Evolutionary conservation across 2,888 invertebrate species (phyloP), one percentile per base, ranked within the genome.

Genomic region (Venusia cambrica): DNA sequence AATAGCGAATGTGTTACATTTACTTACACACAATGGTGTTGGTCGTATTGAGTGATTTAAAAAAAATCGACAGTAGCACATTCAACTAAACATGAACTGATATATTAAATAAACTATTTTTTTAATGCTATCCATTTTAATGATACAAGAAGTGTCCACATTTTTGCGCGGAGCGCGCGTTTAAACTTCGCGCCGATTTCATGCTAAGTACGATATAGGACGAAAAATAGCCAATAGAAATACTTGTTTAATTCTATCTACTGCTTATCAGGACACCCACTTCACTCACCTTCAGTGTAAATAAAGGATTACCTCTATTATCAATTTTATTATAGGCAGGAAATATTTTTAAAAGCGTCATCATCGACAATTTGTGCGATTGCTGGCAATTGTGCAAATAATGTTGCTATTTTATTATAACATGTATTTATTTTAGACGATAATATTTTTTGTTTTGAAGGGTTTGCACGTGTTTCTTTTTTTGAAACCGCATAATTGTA

Each of bases 291-390:
- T 68, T 66, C 69, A 74, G 52, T 78, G 81, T 64, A 79, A 83
- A 84, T 68, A 84, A n/a, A 65, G 77, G 81, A 81, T 83, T 77
- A 79, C 64, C 58, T 55, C 56, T 56, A 74, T 79, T 81, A 83
- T 83, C 83, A 79, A 73, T 79, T 75, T 76, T 74, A 77, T 69
- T 76, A 49, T 64, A 32, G 58, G 49, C 62, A 65, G 66, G 66
- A 74, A 78, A 69, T 56, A 64, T 74, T 77, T 75, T 72, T 61
- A 60, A 67, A 61, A 59, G 57, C 8, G n/a, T 50, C 44, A 68
- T 68, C 60, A 61, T 43, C 45, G 34, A 45, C 48, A 66, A 60
- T 71, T n/a, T 62, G 43, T 35, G 52, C 49, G 20, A 57, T 49
- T 50, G 48, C 44, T 57, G 57, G 63, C 84, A 84, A 74, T 83